Evolutionary conservation across 2,113 vertebrate genomes (phyloP).

Genomic region (Vicugna pacos): DNA sequence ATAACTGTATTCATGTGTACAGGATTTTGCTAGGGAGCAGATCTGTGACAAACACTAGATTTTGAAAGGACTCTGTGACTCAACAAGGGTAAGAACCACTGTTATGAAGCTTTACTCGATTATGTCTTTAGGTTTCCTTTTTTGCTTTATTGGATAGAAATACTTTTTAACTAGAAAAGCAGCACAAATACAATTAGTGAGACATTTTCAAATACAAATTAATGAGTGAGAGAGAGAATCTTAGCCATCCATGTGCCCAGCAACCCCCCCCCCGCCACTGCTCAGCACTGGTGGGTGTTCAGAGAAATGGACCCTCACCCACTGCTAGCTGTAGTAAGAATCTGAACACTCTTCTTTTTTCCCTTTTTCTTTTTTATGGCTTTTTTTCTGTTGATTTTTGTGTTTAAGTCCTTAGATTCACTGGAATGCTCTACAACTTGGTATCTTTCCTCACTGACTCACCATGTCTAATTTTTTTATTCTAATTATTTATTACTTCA

Average conservation of each 20-base stretch:
- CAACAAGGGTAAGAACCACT: not conserved
- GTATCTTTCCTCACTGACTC: not conserved
- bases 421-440: not conserved
- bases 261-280: fast-evolving
- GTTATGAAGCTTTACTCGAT: not conserved
- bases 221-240: not conserved
- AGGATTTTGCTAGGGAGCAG: not conserved
- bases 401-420: not conserved
- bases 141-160: not conserved
- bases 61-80: not conserved
- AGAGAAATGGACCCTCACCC: not conserved
- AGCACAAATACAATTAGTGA: not conserved
- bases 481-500: not conserved
- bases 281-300: not conserved
- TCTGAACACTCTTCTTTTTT: not conserved
- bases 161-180: not conserved
- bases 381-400: not conserved
- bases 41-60: not conserved
- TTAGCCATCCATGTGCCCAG: not conserved
- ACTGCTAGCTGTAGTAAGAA: not conserved
- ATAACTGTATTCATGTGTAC: not conserved
- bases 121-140: not conserved
- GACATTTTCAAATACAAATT: not conserved
- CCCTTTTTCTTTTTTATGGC: not conserved
- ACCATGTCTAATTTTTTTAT: not conserved